These are phyloP conservation scores for Pseudorhiza aurosa DNA, from an alignment of 30 jellyfish, hydroid and myxozoan species.

Conservation along the genomic window DNA sequence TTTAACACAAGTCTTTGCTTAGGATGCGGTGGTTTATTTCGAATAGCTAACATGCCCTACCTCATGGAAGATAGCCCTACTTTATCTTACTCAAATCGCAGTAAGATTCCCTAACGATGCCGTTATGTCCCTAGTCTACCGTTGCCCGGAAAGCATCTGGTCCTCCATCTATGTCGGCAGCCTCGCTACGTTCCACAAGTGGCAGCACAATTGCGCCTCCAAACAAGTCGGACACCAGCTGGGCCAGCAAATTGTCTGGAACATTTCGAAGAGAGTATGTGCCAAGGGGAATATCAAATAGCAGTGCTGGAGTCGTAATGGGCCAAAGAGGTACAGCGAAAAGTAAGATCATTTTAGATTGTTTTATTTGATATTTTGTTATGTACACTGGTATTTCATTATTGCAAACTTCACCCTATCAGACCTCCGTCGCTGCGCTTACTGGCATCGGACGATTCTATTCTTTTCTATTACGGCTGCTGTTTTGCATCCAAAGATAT, in stretches of 20 bases:
- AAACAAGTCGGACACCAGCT: conserved; percentile 51
- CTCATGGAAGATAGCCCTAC: no score
- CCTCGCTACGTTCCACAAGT: conserved; percentile 46
- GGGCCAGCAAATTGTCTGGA: conserved; percentile 75
- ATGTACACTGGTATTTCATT: no score
- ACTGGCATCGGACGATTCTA: neutral
- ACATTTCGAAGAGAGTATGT: conserved; percentile 60
- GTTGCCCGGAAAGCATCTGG: conserved; percentile 17
- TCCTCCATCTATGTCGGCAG: conserved; percentile 13
- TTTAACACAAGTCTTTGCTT: no score
- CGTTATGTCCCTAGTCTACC: neutral
- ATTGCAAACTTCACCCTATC: no score
- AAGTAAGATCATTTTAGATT: no score
- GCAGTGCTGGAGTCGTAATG: conserved; percentile 66
- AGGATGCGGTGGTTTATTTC: no score
- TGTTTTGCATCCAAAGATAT: no score
- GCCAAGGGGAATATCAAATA: conserved; percentile 69
- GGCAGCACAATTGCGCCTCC: conserved; percentile 17
- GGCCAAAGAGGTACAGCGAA: conserved; percentile 42
- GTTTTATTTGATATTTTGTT: no score
- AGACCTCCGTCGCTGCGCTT: neutral
- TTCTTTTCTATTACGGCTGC: no score
- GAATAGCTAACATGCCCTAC: no score
- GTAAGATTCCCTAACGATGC: no score
- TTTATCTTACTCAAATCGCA: no score